A percentile compares a stretch with the other conserved stretches of the same genome.
These are phyloP conservation scores for Pangasianodon hypophthalmus DNA, from an alignment of 2,113 vertebrate genomes.

Conservation along the genomic window DNA sequence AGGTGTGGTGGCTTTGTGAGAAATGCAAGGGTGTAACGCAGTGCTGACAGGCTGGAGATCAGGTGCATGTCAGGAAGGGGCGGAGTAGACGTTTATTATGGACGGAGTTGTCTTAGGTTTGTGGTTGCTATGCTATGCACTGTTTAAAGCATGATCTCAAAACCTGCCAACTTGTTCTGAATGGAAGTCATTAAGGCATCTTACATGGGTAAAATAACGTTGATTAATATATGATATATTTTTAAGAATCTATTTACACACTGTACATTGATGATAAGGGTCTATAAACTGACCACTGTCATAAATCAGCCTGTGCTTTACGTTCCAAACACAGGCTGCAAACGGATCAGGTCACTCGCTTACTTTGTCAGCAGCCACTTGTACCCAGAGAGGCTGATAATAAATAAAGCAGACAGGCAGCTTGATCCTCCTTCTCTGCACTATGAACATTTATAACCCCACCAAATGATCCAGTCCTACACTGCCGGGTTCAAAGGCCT, in stretches of 20 bases:
- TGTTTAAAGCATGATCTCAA: conserved; percentile 11
- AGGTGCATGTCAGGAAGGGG: conserved; percentile 4
- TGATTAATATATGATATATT: not conserved
- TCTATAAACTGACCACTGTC: not conserved
- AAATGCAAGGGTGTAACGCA: conserved; percentile 32
- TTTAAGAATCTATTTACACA: not conserved
- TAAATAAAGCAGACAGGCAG: conserved; percentile 40
- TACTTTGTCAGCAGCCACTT: conserved; percentile 30
- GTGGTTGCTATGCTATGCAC: conserved; percentile 35
- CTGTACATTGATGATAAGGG: not conserved
- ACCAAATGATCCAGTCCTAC: conserved; percentile 53
- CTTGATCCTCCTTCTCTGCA: conserved; percentile 37
- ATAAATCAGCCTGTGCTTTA: conserved; percentile 31
- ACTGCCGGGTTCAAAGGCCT: conserved; percentile 40
- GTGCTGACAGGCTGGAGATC: conserved; percentile 4
- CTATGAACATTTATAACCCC: conserved; percentile 55
- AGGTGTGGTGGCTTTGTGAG: conserved; percentile 37
- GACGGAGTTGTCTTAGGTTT: not conserved
- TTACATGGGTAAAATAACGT: not conserved
- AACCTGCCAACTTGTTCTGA: not conserved
- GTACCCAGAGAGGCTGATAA: conserved; percentile 37
- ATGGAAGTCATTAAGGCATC: not conserved
- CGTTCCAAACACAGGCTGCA: conserved; percentile 10
- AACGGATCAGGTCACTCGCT: conserved; percentile 20
- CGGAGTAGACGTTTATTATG: conserved; percentile 24